Conservation (phyloP, 2,113 vertebrate genomes). For the Clarias magur region DNA sequence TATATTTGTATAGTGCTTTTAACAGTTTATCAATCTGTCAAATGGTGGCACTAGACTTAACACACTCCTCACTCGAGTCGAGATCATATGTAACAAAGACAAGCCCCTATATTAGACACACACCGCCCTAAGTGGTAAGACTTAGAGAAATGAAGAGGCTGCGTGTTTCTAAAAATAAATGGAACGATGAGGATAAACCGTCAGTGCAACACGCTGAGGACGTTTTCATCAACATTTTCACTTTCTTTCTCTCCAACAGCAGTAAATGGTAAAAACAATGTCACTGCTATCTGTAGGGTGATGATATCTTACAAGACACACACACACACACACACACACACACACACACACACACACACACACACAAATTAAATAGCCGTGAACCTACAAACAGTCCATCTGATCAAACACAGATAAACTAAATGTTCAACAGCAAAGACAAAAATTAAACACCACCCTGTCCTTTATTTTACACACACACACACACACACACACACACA, state of each 20-base stretch:
- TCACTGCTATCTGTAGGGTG: slow-evolving; percentile 62
- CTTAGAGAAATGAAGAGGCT: neutral
- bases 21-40: neutral
- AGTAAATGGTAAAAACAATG: slow-evolving; percentile 61
- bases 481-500: slow-evolving; percentile 22
- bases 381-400: neutral
- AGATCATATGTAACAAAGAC: neutral
- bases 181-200: neutral
- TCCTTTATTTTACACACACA: neutral
- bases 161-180: neutral
- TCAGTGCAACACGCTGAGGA: neutral
- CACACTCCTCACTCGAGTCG: neutral
- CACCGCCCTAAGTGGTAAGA: neutral
- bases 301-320: neutral
- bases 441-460: slow-evolving; percentile 7
- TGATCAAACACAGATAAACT: neutral
- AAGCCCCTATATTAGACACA: neutral
- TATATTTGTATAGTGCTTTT: no score
- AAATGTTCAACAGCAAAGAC: neutral
- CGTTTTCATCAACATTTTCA: neutral
- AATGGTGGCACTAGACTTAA: neutral
- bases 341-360: slow-evolving; percentile 1
- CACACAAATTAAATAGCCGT: neutral
- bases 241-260: slow-evolving; percentile 48
- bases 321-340: slow-evolving; percentile 13